Percentiles rank a stretch among this genome's conserved stretches.
phyloP scores from a whole-genome alignment of 2,113 vertebrate species.

The Bolborhynchus lineola region DNA sequence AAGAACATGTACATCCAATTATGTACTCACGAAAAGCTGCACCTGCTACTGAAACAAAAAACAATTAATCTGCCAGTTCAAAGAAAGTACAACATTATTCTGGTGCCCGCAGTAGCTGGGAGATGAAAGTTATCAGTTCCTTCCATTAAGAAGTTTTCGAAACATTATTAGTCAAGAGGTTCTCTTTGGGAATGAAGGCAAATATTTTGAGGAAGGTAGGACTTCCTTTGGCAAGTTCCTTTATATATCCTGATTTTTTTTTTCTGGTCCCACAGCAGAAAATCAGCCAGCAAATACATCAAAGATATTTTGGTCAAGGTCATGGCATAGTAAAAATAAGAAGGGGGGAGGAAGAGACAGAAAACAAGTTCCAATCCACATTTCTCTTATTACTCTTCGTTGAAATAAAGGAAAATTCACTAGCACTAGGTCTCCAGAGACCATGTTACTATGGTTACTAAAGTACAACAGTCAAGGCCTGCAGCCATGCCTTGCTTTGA shows the following conservation, averaged over 20 bases:
- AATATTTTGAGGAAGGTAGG: conserved; percentile 42
- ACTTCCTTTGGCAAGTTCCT: conserved; percentile 62
- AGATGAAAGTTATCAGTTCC: conserved; percentile 73
- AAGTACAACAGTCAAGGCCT: conserved; percentile 74
- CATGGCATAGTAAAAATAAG: conserved; percentile 68
- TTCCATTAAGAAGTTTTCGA: conserved; percentile 75
- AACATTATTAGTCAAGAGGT: conserved; percentile 49
- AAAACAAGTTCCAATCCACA: conserved; percentile 66
- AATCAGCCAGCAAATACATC: conserved; percentile 76
- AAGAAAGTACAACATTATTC: conserved; percentile 38
- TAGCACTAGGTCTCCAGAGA: conserved; percentile 71
- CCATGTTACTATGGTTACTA: conserved; percentile 68
- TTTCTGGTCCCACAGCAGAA: conserved; percentile 62
- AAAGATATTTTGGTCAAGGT: conserved; percentile 81
- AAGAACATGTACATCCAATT: conserved; percentile 69
- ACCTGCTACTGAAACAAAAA: conserved; percentile 79
- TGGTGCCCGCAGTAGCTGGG: conserved; percentile 60
- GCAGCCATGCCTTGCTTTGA: conserved; percentile 70
- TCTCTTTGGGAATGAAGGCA: not conserved
- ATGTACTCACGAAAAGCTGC: conserved; percentile 75
- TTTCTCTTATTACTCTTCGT: conserved; percentile 72
- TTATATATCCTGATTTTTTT: conserved; percentile 66
- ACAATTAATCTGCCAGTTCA: conserved; percentile 66
- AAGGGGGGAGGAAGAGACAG: not conserved
- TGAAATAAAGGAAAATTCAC: conserved; percentile 74